Base-by-base conservation (phyloP, 2,888 invertebrate species). In the Pachliopta kotzebuea region DNA sequence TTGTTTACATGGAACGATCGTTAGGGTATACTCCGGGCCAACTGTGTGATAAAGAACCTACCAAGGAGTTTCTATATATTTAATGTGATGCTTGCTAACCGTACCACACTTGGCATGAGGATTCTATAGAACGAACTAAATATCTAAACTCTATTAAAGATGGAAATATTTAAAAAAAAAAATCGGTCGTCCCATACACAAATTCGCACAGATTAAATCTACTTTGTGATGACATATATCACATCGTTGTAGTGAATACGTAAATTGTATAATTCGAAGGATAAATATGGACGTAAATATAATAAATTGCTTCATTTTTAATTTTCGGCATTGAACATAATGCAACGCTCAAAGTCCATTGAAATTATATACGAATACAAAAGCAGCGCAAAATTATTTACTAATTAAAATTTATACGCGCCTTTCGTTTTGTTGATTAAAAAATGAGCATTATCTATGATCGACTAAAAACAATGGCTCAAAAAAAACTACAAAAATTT, bases 171-270 rank as follows among this genome's bases (percentile, higher is more conserved):
- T 49, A 49, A 31, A 58, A 57, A 61, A 37, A 60, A 18, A 61
- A 61, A 59, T 61, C 65, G 59, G 63, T 63, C 59, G 62, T 68
- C 60, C 57, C 61, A 21, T 50, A 45, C 45, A 64, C 8, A 11
- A 8, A 31, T 14, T 1, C 37, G 14, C 50, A 45, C 42, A 60
- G 62, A 54, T 60, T 23, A 62, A 67, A 67, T 66, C 64, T 68
- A 68, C 57, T 58, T 59, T 65, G 62, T 66, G 55, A 64, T 66
- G 63, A 57, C 59, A 52, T 55, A 59, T 65, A 67, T 69, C 67
- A 68, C 64, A 67, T 69, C 66, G 69, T 69, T 68, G 68, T 71
- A 64, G 60, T 66, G 31, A 62, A 59, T 67, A 65, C 65, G 57
- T 53, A 29, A 18, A 53, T 53, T 52, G 14, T 26, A 52, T 11